Conservation (phyloP, 1,140 invertebrate genomes). For the Cotesia vestalis region DNA sequence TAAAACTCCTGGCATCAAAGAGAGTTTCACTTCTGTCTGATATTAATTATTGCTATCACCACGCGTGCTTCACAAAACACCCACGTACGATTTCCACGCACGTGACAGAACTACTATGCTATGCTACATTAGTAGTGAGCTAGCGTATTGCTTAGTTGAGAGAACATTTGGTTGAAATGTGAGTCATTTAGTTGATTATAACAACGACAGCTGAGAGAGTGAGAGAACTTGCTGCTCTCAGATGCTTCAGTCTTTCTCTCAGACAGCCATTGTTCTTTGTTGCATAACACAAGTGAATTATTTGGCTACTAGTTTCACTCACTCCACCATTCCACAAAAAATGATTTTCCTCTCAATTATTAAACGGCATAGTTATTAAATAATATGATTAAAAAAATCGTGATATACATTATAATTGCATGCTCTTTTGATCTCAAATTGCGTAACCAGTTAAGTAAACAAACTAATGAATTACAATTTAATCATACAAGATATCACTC, state of each 20-base stretch:
- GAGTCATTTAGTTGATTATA: too few relatives aligned
- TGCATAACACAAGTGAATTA: slow-evolving; percentile 3
- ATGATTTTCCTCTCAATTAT: too few relatives aligned
- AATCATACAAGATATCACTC: too few relatives aligned
- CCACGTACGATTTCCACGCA: slow-evolving; percentile 30
- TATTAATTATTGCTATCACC: slow-evolving; percentile 44
- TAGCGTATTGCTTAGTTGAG: background rate
- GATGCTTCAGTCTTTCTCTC: too few relatives aligned
- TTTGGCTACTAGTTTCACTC: background rate
- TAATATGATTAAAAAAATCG: too few relatives aligned
- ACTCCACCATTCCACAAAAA: too few relatives aligned
- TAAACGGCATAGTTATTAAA: too few relatives aligned
- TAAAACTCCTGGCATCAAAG: slow-evolving; percentile 38
- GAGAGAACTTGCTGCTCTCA: too few relatives aligned
- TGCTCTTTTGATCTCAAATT: too few relatives aligned
- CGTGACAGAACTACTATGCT: slow-evolving; percentile 34
- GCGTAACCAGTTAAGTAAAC: background rate
- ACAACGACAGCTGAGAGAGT: too few relatives aligned
- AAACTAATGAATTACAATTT: background rate
- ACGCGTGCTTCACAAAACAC: slow-evolving; percentile 25
- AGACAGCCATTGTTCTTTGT: background rate
- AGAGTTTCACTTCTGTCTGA: slow-evolving; percentile 12
- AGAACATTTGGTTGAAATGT: background rate
- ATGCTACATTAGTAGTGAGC: slow-evolving; percentile 15
- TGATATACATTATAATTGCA: too few relatives aligned